These are phyloP conservation scores for Torymus tubicola DNA, from an alignment of 2,888 invertebrate genomes.

Conservation along the genomic window DNA sequence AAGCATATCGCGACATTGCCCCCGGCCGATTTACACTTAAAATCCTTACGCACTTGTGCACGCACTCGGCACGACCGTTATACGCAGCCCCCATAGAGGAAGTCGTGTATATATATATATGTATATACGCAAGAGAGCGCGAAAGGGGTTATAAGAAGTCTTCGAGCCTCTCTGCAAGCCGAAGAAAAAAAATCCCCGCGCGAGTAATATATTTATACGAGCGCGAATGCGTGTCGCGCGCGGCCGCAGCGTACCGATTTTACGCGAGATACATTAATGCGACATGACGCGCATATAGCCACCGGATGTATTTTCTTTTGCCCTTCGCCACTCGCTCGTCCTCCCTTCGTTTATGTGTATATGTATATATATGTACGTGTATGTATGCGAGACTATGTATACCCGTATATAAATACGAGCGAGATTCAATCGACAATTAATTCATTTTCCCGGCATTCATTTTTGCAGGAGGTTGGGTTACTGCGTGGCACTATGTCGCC, in stretches of 20 bases:
- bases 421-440: constrained; percentile 55
- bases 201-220: constrained; percentile 28
- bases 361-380: constrained; percentile 24
- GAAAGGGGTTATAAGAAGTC: constrained; percentile 34
- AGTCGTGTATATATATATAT: constrained; percentile 26
- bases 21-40: constrained; percentile 34
- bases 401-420: background rate
- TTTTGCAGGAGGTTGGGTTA: background rate
- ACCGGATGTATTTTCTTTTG: constrained; percentile 59
- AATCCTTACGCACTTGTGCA: constrained; percentile 17
- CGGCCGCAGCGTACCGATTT: constrained; percentile 70
- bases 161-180: background rate
- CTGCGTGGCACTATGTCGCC: no score
- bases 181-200: constrained; percentile 33
- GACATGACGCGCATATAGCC: constrained; percentile 62
- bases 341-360: background rate
- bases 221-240: constrained; percentile 69
- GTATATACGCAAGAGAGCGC: constrained; percentile 17
- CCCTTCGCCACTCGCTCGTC: constrained; percentile 19
- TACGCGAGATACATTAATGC: constrained; percentile 73
- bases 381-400: background rate
- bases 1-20: constrained; percentile 33
- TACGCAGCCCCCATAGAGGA: constrained; percentile 44
- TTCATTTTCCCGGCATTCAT: constrained; percentile 51
- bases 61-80: constrained; percentile 33